Base-by-base conservation (phyloP, 2,113 vertebrate species). In the Tragelaphus imberbis region DNA sequence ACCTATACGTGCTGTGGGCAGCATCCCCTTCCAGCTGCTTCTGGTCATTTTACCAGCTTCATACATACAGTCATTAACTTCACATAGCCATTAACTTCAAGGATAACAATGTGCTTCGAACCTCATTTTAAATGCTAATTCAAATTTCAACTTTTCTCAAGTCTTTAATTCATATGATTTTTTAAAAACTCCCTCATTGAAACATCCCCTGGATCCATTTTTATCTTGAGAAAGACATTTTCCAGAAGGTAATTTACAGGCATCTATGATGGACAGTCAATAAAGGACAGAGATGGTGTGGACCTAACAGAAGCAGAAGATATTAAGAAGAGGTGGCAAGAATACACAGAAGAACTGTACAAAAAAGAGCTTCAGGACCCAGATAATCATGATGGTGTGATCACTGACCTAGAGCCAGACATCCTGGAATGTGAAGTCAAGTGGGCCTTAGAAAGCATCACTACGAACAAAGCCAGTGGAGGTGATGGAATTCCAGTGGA, bases 201-300 rank as follows among this genome's bases (percentile, higher is more conserved):
- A 86, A 84, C 25, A 68, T 91, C 2, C 5, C 49, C 33, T 80
- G 33, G 17, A 81, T 90, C 21, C 68, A 94, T 59, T 84, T 95
- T 89, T 89, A 96, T 44, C 55, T 56, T 86, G 33, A 96, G 49
- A 84, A 94, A 96, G 91, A 56, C 56, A 93, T 80, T 92, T 95
- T 85, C 40, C n/a, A 88, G 28, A 7, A 75, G 25, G 44, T 56
- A 79, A 91, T 89, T 86, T 95, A 59, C 2, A 96, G 77, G 30
- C 17, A 36, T 56, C 49, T 79, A 79, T 84, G 6, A 93, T 16
- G 16, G 59, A 85, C 61, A 9, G 51, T 81, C n/a, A 44, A 40
- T 40, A 40, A 40, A 40, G 40, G 40, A 40, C 40, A 40, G 40
- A 40, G 4, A 40, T 40, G 40, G 40, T 40, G 4, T 40, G 40